A percentile compares a stretch with the other conserved stretches of the same genome.
These are phyloP conservation scores for Montipora efflorescens DNA, from an alignment of 64 coral and sea anemone genomes.

Conservation along the genomic window DNA sequence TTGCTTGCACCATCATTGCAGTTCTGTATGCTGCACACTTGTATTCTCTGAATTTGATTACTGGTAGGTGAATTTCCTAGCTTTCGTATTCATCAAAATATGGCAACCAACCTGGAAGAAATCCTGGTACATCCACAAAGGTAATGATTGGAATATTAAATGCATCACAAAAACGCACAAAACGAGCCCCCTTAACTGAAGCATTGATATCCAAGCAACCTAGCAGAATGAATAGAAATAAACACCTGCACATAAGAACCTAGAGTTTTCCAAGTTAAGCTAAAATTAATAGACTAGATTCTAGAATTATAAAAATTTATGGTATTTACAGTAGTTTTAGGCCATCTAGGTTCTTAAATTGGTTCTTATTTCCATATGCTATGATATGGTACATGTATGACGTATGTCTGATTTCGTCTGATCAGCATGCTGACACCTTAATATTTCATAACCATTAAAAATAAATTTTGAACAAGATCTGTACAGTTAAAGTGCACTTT, in stretches of 20 bases:
- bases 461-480: background rate
- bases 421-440: background rate
- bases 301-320: too few species aligned
- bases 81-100: background rate
- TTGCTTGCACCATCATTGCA: too few species aligned
- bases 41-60: background rate
- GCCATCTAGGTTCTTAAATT: too few species aligned
- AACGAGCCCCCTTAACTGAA: constrained; percentile 93
- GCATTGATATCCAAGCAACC: constrained; percentile 98
- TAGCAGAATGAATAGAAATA: background rate
- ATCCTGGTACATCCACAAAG: constrained; percentile 99
- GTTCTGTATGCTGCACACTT: too few species aligned
- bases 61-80: background rate
- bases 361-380: too few species aligned
- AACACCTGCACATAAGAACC: too few species aligned
- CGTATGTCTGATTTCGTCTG: too few species aligned
- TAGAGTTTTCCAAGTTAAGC: too few species aligned
- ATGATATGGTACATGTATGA: too few species aligned
- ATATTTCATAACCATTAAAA: too few species aligned
- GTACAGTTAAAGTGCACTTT: background rate
- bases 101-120: constrained; percentile 82
- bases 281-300: too few species aligned
- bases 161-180: constrained; percentile 96
- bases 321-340: too few species aligned
- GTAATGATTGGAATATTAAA: constrained; percentile 99